phyloP scores from a whole-genome alignment of 2,797 vertebrate genomes.

The Pelochelys cantorii region DNA sequence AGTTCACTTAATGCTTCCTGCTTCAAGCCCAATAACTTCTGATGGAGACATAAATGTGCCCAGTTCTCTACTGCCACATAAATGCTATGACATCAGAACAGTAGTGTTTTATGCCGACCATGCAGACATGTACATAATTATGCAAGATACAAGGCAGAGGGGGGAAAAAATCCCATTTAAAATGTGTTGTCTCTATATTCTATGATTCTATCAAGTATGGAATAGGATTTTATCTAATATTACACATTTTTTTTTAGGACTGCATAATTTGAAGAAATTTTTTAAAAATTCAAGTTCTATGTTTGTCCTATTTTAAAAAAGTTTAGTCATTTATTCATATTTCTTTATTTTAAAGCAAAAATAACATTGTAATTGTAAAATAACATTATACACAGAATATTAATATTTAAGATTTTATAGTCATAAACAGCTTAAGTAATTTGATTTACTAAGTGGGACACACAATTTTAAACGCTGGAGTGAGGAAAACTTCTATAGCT shows the following conservation, averaged over 20 bases:
- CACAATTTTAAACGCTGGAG: neutral
- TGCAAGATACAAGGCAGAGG: neutral
- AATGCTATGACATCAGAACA: neutral
- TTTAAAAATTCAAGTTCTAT: neutral
- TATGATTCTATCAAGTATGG: neutral
- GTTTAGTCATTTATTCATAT: neutral
- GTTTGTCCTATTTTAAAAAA: neutral
- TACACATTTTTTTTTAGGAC: neutral
- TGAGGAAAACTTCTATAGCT: neutral
- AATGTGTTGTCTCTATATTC: neutral
- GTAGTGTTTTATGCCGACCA: neutral
- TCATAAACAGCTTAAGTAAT: neutral
- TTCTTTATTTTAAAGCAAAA: neutral
- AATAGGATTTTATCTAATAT: neutral
- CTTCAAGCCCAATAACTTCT: neutral
- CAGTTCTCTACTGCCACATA: neutral
- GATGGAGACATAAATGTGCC: neutral
- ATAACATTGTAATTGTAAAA: neutral
- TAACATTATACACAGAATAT: too few species aligned
- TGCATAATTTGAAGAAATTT: neutral
- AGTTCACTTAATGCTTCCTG: neutral
- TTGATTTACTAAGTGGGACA: neutral
- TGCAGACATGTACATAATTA: neutral
- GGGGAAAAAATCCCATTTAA: neutral
- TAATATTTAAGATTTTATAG: neutral